Evolutionary conservation across 2,113 vertebrate genomes (phyloP).

Genomic region (Numenius arquata): DNA sequence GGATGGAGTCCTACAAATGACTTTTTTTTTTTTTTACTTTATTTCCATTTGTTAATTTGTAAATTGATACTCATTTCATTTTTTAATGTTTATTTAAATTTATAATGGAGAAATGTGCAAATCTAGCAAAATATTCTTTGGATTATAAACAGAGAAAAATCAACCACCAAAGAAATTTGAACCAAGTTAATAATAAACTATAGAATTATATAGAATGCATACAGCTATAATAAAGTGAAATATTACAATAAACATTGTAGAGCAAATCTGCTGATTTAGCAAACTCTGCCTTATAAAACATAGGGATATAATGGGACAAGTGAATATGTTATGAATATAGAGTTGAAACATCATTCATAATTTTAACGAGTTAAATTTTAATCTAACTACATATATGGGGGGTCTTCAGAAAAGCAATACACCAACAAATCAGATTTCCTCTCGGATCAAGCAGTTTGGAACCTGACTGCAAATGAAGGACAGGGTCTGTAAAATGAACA

Average conservation of each 20-base stretch:
- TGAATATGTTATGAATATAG: slow-evolving; percentile 35
- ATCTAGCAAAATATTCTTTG: slow-evolving; percentile 82
- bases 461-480: slow-evolving; percentile 26
- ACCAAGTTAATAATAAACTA: slow-evolving; percentile 62
- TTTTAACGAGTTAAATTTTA: slow-evolving; percentile 37
- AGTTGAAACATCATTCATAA: slow-evolving; percentile 4
- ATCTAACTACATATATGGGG: slow-evolving; percentile 17
- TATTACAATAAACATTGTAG: slow-evolving; percentile 57
- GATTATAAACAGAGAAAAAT: slow-evolving; percentile 74
- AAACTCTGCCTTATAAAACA: slow-evolving; percentile 51
- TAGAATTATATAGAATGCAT: slow-evolving; percentile 51
- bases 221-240: slow-evolving; percentile 61
- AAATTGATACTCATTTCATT: slow-evolving; percentile 26
- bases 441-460: slow-evolving; percentile 3
- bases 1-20: slow-evolving; percentile 36
- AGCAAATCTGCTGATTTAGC: slow-evolving; percentile 55
- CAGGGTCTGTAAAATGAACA: background rate
- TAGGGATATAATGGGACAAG: slow-evolving; percentile 30
- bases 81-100: slow-evolving; percentile 61
- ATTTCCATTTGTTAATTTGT: slow-evolving; percentile 58
- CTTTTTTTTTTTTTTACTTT: background rate
- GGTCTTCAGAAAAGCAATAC: slow-evolving; percentile 14
- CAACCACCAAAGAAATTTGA: slow-evolving; percentile 57
- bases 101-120: slow-evolving; percentile 73
- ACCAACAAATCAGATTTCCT: background rate